Percentiles rank a stretch among this genome's conserved stretches.
Evolutionary conservation across 2,113 vertebrate genomes (phyloP).

Genomic region (Nyctereutes procyonoides): DNA sequence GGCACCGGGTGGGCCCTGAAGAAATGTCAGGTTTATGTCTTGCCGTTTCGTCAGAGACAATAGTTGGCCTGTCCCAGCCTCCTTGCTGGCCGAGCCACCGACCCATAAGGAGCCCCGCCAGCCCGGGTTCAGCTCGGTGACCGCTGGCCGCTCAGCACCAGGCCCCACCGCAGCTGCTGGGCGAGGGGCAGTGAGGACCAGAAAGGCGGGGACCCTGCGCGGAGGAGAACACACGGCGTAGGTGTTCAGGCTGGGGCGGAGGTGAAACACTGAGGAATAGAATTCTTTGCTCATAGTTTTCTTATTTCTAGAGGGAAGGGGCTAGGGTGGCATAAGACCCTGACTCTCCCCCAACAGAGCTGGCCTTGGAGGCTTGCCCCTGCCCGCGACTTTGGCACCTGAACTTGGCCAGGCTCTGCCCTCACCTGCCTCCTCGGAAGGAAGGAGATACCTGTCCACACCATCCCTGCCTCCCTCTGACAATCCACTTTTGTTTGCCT

Average conservation of each 20-base stretch:
- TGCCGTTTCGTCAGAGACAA: background rate
- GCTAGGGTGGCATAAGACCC: background rate
- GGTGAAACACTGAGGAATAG: background rate
- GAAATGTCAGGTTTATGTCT: background rate
- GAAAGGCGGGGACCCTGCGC: background rate
- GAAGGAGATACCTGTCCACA: background rate
- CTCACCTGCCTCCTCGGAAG: background rate
- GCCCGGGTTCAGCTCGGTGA: background rate
- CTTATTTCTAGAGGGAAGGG: background rate
- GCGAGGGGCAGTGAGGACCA: background rate
- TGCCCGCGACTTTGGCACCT: background rate
- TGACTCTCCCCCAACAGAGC: background rate
- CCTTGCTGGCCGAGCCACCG: background rate
- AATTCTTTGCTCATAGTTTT: background rate
- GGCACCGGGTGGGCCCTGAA: background rate
- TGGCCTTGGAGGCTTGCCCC: background rate
- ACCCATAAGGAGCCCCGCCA: accelerated
- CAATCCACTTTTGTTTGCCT: background rate
- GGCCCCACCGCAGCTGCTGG: background rate
- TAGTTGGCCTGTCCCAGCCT: background rate
- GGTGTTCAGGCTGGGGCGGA: accelerated
- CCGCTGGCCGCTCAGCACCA: too few species aligned
- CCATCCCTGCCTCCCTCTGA: background rate
- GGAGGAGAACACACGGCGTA: accelerated
- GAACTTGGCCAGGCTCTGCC: background rate